Evolutionary conservation across 2,888 invertebrate genomes (phyloP).

Genomic region (Pharmacophagus antenor): DNA sequence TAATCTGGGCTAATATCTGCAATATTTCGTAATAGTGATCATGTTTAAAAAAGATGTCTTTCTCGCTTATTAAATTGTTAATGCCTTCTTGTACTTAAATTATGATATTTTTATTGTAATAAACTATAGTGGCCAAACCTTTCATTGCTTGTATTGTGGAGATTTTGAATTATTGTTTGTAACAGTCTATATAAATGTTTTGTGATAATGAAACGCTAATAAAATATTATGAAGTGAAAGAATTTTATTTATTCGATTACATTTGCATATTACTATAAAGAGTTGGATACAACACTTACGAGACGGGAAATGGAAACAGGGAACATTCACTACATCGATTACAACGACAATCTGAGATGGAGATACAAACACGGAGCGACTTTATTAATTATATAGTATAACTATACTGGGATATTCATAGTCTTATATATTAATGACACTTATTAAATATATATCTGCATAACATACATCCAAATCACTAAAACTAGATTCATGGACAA

Average conservation of each 20-base stretch:
- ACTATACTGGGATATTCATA: slow-evolving; percentile 16
- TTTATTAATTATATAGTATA: slow-evolving; percentile 19
- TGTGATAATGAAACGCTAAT: slow-evolving; percentile 24
- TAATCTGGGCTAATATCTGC: too few species aligned
- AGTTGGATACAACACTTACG: slow-evolving; percentile 29
- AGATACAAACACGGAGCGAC: slow-evolving; percentile 20
- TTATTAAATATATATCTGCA: slow-evolving; percentile 29
- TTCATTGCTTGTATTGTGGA: not conserved
- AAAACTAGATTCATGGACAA: slow-evolving; percentile 22
- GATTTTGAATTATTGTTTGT: slow-evolving; percentile 5
- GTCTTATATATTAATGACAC: slow-evolving; percentile 23
- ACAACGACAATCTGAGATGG: slow-evolving; percentile 22
- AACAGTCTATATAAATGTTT: slow-evolving; percentile 17
- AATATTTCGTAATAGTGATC: too few species aligned
- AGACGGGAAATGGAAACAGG: slow-evolving; percentile 18
- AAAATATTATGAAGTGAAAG: slow-evolving; percentile 21
- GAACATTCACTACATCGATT: slow-evolving; percentile 18
- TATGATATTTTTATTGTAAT: not conserved
- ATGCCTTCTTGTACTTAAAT: not conserved
- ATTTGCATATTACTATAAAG: slow-evolving; percentile 33
- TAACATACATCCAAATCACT: slow-evolving; percentile 20
- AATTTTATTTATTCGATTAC: slow-evolving; percentile 33
- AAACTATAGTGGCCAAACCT: not conserved
- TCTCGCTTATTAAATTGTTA: not conserved
- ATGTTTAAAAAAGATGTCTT: not conserved